Base-by-base conservation (phyloP, 2,888 invertebrate species). In the Epinotia nisella region DNA sequence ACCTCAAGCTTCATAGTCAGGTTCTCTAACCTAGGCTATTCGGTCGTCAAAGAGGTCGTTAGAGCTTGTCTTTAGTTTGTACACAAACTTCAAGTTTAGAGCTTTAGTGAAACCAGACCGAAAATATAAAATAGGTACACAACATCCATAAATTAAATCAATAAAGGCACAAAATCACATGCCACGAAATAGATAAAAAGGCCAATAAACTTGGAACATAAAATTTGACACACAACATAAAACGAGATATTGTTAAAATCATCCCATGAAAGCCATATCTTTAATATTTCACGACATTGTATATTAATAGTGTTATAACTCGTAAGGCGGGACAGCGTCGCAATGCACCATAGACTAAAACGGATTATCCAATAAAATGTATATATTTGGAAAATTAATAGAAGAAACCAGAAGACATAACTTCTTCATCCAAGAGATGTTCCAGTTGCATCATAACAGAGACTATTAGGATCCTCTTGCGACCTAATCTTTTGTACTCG, bases 181-280 rank as follows among this genome's bases (percentile, higher is more conserved):
- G 4, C 15, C 39, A 24, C 24, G 55, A 11, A 41, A 66, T 21
- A 55, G 39, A 39, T n/a, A 65, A 65, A 39, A 65, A 39, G 35
- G 35, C 35, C 5, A 11, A 29, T 64, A 64, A 64, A 53, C 3
- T 64, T 35, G n/a, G 64, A 11, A 39, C 65, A 66, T 66, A 56
- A 66, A 55, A 56, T 56, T 56, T 24, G 41, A 56, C 24, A 56
- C 39, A 56, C 53, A 53, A 66, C 55, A 55, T 66, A 66, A 66
- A 66, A 66, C 29, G 11, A n/a, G 39, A 41, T 56, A 15, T 56
- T n/a, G 39, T 66, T 11, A 39, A 55, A 55, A 53, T 29, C 15
- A 29, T n/a, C 15, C 39, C 39, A 10, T 65, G 53, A 55, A 66
- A 5, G 66, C 24, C n/a, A 17, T 53, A 65, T 41, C 41, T 41